Percentiles rank a stretch among this genome's conserved stretches.
Evolutionary conservation across 2,113 vertebrate genomes (phyloP).

Genomic region (Laticauda colubrina): DNA sequence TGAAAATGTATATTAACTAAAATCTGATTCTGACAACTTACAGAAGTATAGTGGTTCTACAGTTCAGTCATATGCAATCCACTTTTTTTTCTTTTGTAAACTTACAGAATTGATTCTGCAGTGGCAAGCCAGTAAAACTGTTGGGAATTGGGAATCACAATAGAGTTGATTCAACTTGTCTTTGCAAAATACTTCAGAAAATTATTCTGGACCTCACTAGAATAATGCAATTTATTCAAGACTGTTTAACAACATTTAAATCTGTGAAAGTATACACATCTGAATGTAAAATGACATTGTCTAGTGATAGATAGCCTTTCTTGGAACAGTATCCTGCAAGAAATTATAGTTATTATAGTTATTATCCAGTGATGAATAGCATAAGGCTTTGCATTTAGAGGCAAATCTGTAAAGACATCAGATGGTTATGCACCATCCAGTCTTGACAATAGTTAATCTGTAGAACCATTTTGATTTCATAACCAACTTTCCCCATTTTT

Average conservation of each 20-base stretch:
- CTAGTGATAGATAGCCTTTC: slow-evolving; percentile 74
- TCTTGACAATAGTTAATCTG: slow-evolving; percentile 61
- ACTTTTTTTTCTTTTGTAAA: slow-evolving; percentile 52
- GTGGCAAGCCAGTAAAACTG: slow-evolving; percentile 69
- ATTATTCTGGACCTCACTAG: slow-evolving; percentile 75
- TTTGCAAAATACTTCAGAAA: slow-evolving; percentile 77
- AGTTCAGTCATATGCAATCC: slow-evolving; percentile 73
- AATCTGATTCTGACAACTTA: slow-evolving; percentile 80
- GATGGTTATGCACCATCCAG: slow-evolving; percentile 51
- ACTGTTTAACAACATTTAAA: slow-evolving; percentile 69
- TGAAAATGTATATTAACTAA: slow-evolving; percentile 80
- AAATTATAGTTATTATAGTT: slow-evolving; percentile 68
- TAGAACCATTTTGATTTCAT: slow-evolving; percentile 41
- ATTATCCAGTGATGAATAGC: slow-evolving; percentile 54
- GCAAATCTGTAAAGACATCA: slow-evolving; percentile 64
- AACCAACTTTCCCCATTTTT: slow-evolving; percentile 38
- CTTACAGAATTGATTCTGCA: slow-evolving; percentile 78
- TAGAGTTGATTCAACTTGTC: slow-evolving; percentile 76
- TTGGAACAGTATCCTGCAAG: slow-evolving; percentile 72
- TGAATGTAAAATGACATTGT: slow-evolving; percentile 70
- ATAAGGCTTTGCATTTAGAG: slow-evolving; percentile 76
- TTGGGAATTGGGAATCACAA: slow-evolving; percentile 66
- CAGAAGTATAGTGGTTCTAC: slow-evolving; percentile 71
- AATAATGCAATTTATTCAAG: slow-evolving; percentile 63
- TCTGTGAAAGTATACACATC: slow-evolving; percentile 56